Evolutionary conservation across 2,888 invertebrate genomes (phyloP).

Genomic region (Ariolimax columbianus): DNA sequence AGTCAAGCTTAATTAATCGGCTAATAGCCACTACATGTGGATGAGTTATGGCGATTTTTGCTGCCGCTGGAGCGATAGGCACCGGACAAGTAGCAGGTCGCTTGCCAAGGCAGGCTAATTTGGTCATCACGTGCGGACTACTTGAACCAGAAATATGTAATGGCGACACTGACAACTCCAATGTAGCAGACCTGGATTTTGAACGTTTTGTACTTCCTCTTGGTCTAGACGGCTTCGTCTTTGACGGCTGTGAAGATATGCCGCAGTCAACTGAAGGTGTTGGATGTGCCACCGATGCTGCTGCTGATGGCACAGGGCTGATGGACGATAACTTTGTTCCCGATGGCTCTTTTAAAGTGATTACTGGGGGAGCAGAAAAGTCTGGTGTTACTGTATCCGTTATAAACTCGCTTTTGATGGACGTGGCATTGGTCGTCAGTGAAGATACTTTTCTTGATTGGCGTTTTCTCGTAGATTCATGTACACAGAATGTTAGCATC

Average conservation of each 20-base stretch:
- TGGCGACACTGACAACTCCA: neutral
- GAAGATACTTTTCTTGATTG: too few relatives aligned
- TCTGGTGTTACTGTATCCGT: too few relatives aligned
- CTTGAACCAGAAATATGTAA: neutral
- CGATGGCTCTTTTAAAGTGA: too few relatives aligned
- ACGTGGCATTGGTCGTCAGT: too few relatives aligned
- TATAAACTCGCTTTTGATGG: too few relatives aligned
- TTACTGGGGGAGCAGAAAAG: too few relatives aligned
- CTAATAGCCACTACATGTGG: neutral
- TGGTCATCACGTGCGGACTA: neutral
- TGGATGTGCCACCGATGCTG: neutral
- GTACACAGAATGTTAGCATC: constrained; percentile 40
- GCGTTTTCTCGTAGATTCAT: constrained; percentile 3
- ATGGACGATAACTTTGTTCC: too few relatives aligned
- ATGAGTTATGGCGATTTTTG: constrained; percentile 12
- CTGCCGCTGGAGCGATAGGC: constrained; percentile 43
- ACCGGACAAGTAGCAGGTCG: constrained; percentile 37
- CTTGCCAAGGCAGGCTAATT: constrained; percentile 34
- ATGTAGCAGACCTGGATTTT: neutral
- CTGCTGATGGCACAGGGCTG: too few relatives aligned
- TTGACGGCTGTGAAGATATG: neutral
- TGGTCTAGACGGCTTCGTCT: neutral
- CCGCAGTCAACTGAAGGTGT: too few relatives aligned
- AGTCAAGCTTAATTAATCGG: neutral
- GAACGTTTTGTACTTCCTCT: too few relatives aligned